These are phyloP conservation scores for Pristionchus maxplancki DNA, from an alignment of 2,888 invertebrate genomes.

Conservation along the genomic window DNA sequence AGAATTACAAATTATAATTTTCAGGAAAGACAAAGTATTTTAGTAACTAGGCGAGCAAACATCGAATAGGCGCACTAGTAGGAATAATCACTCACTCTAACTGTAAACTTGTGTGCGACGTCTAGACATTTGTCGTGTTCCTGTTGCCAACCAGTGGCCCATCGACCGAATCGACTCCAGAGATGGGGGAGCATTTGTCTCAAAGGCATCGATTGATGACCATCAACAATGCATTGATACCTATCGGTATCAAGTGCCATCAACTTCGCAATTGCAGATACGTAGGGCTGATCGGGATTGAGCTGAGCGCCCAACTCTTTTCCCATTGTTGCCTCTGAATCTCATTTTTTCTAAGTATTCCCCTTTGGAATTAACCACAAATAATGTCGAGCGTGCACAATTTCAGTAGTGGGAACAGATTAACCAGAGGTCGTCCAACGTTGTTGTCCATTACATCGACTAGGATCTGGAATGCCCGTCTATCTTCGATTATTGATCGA, in stretches of 20 bases:
- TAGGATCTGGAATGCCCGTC: neutral
- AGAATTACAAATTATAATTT: neutral
- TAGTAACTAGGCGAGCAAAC: too few species aligned
- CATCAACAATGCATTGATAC: neutral
- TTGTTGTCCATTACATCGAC: neutral
- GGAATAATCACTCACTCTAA: neutral
- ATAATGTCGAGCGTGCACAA: slow-evolving; percentile 28
- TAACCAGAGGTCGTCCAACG: neutral
- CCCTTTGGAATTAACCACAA: neutral
- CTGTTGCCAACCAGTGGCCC: slow-evolving; percentile 24
- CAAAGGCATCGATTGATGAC: neutral
- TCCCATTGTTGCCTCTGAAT: slow-evolving; percentile 16
- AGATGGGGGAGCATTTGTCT: slow-evolving; percentile 26
- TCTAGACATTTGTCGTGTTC: neutral
- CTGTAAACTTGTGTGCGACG: slow-evolving; percentile 13
- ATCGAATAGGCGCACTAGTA: too few species aligned
- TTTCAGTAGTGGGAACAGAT: slow-evolving; percentile 7
- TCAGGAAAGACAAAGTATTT: neutral
- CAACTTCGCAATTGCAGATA: neutral
- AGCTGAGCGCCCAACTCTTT: slow-evolving; percentile 28
- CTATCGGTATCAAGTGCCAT: neutral
- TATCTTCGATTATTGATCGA: neutral
- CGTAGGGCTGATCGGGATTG: slow-evolving; percentile 14
- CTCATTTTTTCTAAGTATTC: neutral
- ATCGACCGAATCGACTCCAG: neutral